Percentiles rank a stretch among this genome's conserved stretches.
These are phyloP conservation scores for Platerodrilus igneus DNA, from an alignment of 2,888 invertebrate genomes.

Conservation along the genomic window DNA sequence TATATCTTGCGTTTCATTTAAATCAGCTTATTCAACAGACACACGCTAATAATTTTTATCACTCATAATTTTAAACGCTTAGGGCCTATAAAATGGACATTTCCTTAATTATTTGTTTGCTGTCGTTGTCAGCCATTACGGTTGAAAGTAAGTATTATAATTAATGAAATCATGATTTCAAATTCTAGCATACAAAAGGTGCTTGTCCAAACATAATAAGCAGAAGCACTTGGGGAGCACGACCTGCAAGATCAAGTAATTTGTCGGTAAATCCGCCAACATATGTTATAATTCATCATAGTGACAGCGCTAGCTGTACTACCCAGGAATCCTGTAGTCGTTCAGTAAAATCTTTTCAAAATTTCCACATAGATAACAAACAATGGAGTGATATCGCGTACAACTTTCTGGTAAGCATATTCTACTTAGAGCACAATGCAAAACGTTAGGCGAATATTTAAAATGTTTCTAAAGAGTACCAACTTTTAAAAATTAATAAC, in stretches of 20 bases:
- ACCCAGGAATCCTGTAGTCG: conserved; percentile 41
- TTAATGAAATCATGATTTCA: too few species aligned
- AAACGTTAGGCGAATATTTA: too few species aligned
- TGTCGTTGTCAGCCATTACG: too few species aligned
- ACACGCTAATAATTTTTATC: too few species aligned
- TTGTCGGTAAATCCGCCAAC: conserved; percentile 41
- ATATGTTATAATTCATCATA: conserved; percentile 48
- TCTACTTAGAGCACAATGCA: not conserved
- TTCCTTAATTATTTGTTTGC: too few species aligned
- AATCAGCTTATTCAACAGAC: too few species aligned
- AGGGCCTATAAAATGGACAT: too few species aligned
- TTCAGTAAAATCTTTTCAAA: conserved; percentile 45
- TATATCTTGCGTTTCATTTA: too few species aligned
- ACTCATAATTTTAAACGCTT: too few species aligned
- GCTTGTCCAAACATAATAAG: conserved; percentile 39
- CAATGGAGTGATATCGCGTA: conserved; percentile 43
- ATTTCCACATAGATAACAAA: conserved; percentile 36
- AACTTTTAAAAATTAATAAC: too few species aligned
- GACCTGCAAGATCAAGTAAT: conserved; percentile 24
- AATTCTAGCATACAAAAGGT: too few species aligned
- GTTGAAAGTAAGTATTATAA: too few species aligned
- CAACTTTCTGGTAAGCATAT: conserved; percentile 42
- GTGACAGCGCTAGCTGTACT: conserved; percentile 41
- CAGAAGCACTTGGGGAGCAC: conserved; percentile 47
- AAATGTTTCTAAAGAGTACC: not conserved